Conservation (phyloP, 1,140 invertebrate species). For the Hermetia illucens region DNA sequence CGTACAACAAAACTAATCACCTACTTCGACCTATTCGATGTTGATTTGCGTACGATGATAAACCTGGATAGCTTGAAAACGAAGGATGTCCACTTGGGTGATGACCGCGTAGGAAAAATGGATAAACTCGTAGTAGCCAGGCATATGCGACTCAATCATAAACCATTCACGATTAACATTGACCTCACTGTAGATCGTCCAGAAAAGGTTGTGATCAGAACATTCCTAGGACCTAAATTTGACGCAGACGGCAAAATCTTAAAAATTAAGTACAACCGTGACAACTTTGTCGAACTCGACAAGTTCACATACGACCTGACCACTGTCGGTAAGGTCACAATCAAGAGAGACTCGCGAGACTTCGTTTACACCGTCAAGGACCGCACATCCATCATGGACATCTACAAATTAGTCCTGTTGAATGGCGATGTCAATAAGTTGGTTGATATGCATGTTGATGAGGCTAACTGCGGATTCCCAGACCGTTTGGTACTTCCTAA, state of each 20-base stretch:
- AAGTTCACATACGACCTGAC: conserved; percentile 2
- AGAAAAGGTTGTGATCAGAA: background rate
- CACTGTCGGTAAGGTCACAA: conserved; percentile 2
- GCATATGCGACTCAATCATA: too few species aligned
- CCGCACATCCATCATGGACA: background rate
- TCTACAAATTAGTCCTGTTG: conserved; percentile 7
- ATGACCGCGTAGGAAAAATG: too few species aligned
- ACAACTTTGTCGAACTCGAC: conserved; percentile 6
- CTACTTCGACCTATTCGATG: too few species aligned
- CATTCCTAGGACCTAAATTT: conserved; percentile 6
- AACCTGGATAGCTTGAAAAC: conserved; percentile 14
- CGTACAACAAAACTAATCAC: too few species aligned
- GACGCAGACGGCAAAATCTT: too few species aligned
- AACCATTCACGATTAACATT: too few species aligned
- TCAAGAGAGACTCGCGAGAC: background rate
- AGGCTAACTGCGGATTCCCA: conserved; percentile 37
- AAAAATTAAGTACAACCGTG: too few species aligned
- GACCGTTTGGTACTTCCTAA: conserved; percentile 43
- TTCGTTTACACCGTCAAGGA: conserved; percentile 4
- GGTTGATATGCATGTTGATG: conserved; percentile 28
- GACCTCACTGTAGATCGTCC: too few species aligned
- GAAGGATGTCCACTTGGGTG: too few species aligned
- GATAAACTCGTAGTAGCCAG: conserved; percentile 34
- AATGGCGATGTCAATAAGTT: conserved; percentile 27
- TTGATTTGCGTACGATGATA: too few species aligned